Evolutionary conservation across 1,140 invertebrate species (phyloP), one percentile per base, ranked within the genome.

Genomic region (Ladona fulva): DNA sequence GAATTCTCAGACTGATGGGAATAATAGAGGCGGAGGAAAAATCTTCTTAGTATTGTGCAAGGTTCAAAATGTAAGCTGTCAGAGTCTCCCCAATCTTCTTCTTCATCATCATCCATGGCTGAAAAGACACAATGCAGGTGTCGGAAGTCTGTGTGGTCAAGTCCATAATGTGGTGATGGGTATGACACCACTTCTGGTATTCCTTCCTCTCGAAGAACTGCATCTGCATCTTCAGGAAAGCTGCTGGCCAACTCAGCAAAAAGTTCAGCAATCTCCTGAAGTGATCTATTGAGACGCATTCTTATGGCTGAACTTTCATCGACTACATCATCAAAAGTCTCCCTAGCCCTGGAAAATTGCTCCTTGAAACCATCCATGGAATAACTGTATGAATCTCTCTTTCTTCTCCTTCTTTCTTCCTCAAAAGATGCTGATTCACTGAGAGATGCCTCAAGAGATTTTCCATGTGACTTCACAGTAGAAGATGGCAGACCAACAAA

Each of bases 111-210:
- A 22, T 66, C 52, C 29, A 37, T 37, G 29, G 1, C 29, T 1
- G 29, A 5, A 37, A 37, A 37, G 29, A 37, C 8, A 12, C 52
- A 66, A 22, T 66, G 52, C 1, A 66, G 52, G 12, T 66, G 52
- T 19, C 52, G 52, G 52, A 66, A 66, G n/a, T 66, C 52, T 66
- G 52, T 66, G 52, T 66, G 52, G 52, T 66, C 52, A 66, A 66
- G 52, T 19, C 52, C 52, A 66, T 66, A 66, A 22, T 66, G 52
- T 12, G 16, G 14, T 12, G 52, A 66, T 16, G 52, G 52, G 14
- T 66, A 66, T 22, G 14, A 22, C 52, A 66, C 1, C 16, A 66
- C n/a, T 16, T 66, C n/a, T 66, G 52, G 52, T 19, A 5, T 6
- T 66, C 52, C 52, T 19, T 66, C 52, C 12, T 66, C 52, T 22